Evolutionary conservation across 2,113 vertebrate genomes (phyloP), one percentile per base, ranked within the genome.

Genomic region (Paraplagusia blochii): DNA sequence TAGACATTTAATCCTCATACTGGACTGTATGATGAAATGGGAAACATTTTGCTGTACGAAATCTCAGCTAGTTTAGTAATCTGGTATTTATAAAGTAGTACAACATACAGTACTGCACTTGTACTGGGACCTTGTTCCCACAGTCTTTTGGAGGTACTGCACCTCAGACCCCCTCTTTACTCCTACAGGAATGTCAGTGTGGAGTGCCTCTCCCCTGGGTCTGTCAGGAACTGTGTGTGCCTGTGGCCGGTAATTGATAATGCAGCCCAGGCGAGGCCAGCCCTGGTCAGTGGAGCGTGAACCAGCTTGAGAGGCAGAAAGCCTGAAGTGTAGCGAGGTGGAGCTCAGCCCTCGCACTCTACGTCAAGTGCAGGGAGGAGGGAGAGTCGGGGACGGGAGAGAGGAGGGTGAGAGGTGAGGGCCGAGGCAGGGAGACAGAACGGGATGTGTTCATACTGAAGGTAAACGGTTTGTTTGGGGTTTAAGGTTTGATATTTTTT

Each of bases 181-280:
- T 44, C 57, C 58, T 63, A 61, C 64, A 77, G 63, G 70, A 76
- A 74, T 85, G 73, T 83, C 58, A 56, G 68, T 66, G 11, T 58
- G 56, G 74, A 81, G 62, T 79, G 75, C 73, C 62, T 65, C 66
- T 69, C 82, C 82, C 83, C 40, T 53, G 74, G 82, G 78, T 60
- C 82, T 86, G 81, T 78, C 84, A 65, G 62, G 69, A 87, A 82
- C 82, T 76, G 76, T 78, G 76, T 83, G 80, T 76, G 82, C 79
- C 81, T 82, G 69, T 81, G 79, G 83, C 79, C 61, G 59, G 81
- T 89, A 88, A 87, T 88, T 89, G 83, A 88, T 89, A 86, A 90
- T 86, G 80, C 65, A 48, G 79, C 68, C 74, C 77, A 86, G 82
- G 80, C 74, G 81, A 74, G 66, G 64, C 67, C 53, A 59, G 81